Evolutionary conservation across 1,140 invertebrate genomes (phyloP).

Genomic region (Portunus trituberculatus): DNA sequence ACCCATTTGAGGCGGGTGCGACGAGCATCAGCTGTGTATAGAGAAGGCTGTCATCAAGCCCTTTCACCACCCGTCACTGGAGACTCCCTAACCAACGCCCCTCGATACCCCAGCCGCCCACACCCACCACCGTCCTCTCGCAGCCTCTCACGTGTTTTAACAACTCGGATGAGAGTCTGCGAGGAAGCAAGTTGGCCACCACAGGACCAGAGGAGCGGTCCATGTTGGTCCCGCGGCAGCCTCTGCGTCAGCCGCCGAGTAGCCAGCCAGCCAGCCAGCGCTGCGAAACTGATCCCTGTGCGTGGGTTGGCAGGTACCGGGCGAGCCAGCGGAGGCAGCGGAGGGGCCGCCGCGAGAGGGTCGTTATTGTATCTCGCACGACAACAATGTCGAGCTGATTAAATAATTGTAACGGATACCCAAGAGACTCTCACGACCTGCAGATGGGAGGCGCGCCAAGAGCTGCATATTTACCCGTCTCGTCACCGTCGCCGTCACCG

Average conservation of each 20-base stretch:
- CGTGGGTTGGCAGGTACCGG: not conserved
- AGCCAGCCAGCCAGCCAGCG: too few species aligned
- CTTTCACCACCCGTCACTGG: constrained; percentile 22
- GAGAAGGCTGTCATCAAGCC: constrained; percentile 41
- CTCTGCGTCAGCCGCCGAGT: too few species aligned
- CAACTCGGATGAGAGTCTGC: too few species aligned
- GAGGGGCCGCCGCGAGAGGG: not conserved
- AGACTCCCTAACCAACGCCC: too few species aligned
- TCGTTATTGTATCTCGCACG: not conserved
- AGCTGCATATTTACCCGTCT: not conserved
- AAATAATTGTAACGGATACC: constrained; percentile 68
- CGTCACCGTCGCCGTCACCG: not conserved
- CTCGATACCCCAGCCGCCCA: not conserved
- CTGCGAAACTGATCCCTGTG: not conserved
- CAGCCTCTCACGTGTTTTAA: too few species aligned
- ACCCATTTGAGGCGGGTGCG: constrained; percentile 42
- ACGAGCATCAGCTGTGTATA: constrained; percentile 42
- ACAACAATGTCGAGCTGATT: constrained; percentile 65
- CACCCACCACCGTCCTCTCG: not conserved
- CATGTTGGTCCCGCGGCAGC: too few species aligned
- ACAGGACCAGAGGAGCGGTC: too few species aligned
- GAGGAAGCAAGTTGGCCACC: too few species aligned
- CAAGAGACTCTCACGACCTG: constrained; percentile 45
- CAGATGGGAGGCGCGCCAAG: constrained; percentile 16
- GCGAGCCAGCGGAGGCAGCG: not conserved